Percentiles rank a stretch among this genome's conserved stretches.
phyloP scores from a whole-genome alignment of 1,140 invertebrate species.

The Drosophila ercepeae region DNA sequence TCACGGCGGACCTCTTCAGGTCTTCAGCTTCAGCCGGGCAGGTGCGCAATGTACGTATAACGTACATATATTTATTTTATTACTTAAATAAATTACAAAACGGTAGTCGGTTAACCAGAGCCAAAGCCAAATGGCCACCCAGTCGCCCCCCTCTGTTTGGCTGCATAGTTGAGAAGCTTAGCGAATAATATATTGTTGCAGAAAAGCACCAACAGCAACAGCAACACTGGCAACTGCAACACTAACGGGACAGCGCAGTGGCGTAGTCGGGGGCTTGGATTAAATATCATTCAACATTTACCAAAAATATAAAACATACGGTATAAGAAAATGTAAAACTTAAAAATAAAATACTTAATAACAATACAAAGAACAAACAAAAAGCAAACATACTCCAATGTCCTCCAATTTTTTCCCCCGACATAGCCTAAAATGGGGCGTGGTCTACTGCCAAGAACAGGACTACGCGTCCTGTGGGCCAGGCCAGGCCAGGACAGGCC shows the following conservation, averaged over 20 bases:
- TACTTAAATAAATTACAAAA: slow-evolving; percentile 82
- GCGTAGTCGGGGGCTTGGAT: neutral
- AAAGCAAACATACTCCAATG: too few relatives aligned
- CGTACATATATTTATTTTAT: slow-evolving; percentile 78
- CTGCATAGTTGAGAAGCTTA: slow-evolving; percentile 66
- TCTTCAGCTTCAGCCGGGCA: slow-evolving; percentile 32
- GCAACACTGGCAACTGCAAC: slow-evolving; percentile 37
- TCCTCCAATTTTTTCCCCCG: too few relatives aligned
- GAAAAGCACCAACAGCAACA: slow-evolving; percentile 16
- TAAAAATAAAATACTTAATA: too few relatives aligned
- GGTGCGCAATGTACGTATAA: slow-evolving; percentile 33
- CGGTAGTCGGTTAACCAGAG: slow-evolving; percentile 78
- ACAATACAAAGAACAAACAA: too few relatives aligned
- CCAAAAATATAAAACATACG: too few relatives aligned
- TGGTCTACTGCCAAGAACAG: too few relatives aligned
- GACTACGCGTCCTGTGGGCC: too few relatives aligned
- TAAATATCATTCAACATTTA: neutral
- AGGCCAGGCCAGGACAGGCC: too few relatives aligned
- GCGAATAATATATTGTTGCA: slow-evolving; percentile 72
- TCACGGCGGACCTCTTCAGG: slow-evolving; percentile 14
- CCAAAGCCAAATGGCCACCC: slow-evolving; percentile 69
- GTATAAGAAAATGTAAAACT: too few relatives aligned
- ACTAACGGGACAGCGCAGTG: slow-evolving; percentile 3
- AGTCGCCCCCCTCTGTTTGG: slow-evolving; percentile 6
- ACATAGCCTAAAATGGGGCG: too few relatives aligned